These are phyloP conservation scores for Chymomyza caudatula DNA, from an alignment of 2,888 invertebrate genomes.

Conservation along the genomic window DNA sequence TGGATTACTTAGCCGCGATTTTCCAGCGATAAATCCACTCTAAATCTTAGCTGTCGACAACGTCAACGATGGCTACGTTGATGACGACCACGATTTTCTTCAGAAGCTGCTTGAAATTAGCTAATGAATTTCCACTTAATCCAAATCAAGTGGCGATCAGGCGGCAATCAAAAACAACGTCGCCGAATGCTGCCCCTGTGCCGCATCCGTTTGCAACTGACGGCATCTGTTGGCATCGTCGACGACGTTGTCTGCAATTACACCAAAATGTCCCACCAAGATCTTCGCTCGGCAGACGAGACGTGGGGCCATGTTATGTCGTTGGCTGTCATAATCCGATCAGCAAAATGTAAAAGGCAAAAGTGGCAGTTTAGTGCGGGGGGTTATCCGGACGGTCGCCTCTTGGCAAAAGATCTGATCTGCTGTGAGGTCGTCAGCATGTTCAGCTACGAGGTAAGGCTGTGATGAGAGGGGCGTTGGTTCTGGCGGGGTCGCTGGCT, in stretches of 20 bases:
- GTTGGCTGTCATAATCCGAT: constrained; percentile 75
- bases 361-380: constrained; percentile 11
- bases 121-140: constrained; percentile 72
- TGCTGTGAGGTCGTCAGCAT: constrained; percentile 53
- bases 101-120: constrained; percentile 51
- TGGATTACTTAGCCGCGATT: constrained; percentile 50
- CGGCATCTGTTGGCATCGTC: constrained; percentile 67
- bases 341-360: constrained; percentile 34
- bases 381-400: not conserved
- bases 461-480: not conserved
- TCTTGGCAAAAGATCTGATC: constrained; percentile 39
- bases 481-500: constrained; percentile 19
- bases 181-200: not conserved
- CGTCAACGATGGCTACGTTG: not conserved
- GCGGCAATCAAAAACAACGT: constrained; percentile 42
- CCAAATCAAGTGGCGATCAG: constrained; percentile 70
- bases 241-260: constrained; percentile 52
- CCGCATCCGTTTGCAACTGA: constrained; percentile 27
- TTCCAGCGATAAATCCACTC: constrained; percentile 28
- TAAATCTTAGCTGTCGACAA: not conserved
- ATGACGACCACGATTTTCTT: constrained; percentile 30
- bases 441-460: constrained; percentile 10
- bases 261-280: constrained; percentile 22
- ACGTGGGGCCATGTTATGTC: constrained; percentile 40
- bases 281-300: constrained; percentile 16